A percentile compares a stretch with the other conserved stretches of the same genome.
Conservation (phyloP, 1,140 invertebrate species). For the Bombus sylvicola region DNA sequence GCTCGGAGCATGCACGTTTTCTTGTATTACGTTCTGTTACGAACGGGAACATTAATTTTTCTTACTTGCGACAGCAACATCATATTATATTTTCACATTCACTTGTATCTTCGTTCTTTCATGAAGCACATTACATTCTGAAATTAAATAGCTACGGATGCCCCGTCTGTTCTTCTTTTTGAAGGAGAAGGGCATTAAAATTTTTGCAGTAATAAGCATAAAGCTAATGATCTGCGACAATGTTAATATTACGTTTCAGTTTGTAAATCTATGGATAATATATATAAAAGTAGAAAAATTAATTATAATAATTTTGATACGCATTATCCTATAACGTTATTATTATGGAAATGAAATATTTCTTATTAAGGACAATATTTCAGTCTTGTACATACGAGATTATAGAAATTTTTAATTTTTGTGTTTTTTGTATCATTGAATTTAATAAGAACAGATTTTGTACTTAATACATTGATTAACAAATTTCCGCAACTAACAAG, state of each 20-base stretch:
- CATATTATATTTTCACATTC: conserved; percentile 6
- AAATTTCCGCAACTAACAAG: no score
- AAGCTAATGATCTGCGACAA: background rate
- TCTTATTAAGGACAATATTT: no score
- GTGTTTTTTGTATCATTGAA: background rate
- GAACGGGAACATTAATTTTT: conserved; percentile 6
- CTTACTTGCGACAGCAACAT: background rate
- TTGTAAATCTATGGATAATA: background rate
- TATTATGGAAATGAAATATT: no score
- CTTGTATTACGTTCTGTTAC: background rate
- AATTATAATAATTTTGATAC: background rate
- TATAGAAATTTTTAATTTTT: no score
- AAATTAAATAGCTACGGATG: conserved; percentile 1
- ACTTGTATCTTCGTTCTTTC: background rate
- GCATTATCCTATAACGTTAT: no score
- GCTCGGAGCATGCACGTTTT: background rate
- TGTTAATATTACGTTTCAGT: background rate
- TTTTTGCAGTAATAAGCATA: background rate
- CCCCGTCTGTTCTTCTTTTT: background rate
- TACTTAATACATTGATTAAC: no score
- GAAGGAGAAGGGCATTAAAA: background rate
- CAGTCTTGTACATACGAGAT: no score
- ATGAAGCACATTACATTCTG: background rate
- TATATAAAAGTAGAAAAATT: background rate
- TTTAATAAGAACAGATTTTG: no score